Evolutionary conservation across 2,113 vertebrate genomes (phyloP).

Genomic region (Phyllostomus hastatus): DNA sequence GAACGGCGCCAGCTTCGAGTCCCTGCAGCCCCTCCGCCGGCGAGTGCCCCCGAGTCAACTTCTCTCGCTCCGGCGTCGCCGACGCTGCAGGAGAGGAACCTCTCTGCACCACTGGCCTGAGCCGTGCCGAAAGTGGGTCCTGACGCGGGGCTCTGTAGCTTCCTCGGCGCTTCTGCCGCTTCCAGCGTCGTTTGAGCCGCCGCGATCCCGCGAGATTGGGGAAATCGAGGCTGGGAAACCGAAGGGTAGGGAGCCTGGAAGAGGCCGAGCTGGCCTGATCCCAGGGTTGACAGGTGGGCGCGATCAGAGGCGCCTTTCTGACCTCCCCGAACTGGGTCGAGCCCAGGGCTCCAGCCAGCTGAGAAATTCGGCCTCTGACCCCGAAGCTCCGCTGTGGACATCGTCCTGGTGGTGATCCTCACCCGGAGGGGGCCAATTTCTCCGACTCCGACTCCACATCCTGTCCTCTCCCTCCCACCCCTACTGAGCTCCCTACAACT

Average conservation of each 20-base stretch:
- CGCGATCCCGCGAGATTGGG: neutral
- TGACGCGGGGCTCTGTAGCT: neutral
- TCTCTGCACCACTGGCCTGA: neutral
- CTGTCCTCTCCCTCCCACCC: no score
- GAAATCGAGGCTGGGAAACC: neutral
- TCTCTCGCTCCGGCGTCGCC: no score
- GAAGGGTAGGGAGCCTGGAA: neutral
- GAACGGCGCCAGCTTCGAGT: neutral
- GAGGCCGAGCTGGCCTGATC: neutral
- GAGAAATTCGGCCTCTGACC: neutral
- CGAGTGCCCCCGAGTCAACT: neutral
- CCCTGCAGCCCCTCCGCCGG: neutral
- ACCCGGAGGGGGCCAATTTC: accelerated
- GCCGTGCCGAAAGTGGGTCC: neutral
- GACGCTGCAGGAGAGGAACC: accelerated
- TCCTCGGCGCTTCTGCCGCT: neutral
- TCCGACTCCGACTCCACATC: accelerated
- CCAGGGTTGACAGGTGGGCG: neutral
- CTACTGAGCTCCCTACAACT: neutral
- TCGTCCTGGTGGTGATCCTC: neutral
- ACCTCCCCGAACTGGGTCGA: neutral
- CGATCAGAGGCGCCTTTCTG: neutral
- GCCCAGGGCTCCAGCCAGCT: neutral
- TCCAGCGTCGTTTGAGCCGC: neutral
- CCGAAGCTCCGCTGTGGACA: accelerated